These are phyloP conservation scores for Liolophura sinensis DNA, from an alignment of 1,140 invertebrate species.

Conservation along the genomic window DNA sequence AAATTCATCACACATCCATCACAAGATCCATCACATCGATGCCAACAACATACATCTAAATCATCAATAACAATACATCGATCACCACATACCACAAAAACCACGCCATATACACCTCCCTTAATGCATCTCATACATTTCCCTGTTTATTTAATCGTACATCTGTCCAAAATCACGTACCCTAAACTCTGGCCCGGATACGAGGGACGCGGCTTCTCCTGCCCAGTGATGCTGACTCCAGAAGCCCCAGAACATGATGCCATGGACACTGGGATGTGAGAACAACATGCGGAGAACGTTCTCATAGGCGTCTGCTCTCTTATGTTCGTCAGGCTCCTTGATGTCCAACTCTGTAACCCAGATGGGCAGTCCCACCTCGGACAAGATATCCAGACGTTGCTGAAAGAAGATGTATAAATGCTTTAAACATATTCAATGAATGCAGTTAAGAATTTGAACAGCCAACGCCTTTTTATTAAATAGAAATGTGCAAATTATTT, in stretches of 20 bases:
- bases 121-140: background rate
- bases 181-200: background rate
- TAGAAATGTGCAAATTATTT: no score
- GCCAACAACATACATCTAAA: no score
- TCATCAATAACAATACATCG: background rate
- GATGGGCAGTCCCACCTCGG: conserved; percentile 36
- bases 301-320: conserved; percentile 22
- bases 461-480: no score
- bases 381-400: conserved; percentile 30
- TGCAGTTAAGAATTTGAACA: no score
- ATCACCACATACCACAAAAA: background rate
- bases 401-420: background rate
- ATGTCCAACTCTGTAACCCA: conserved; percentile 33
- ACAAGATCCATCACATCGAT: no score
- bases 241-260: conserved; percentile 26
- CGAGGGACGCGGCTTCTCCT: conserved; percentile 4
- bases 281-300: conserved; percentile 12
- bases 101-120: background rate
- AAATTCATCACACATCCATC: no score
- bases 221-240: conserved; percentile 7
- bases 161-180: background rate
- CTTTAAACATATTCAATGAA: background rate
- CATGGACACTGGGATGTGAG: conserved; percentile 19
- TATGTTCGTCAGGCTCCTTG: conserved; percentile 7
- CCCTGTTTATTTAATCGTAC: no score